These are phyloP conservation scores for Parnassius glacialis DNA, from an alignment of 2,888 invertebrate species.

Conservation along the genomic window DNA sequence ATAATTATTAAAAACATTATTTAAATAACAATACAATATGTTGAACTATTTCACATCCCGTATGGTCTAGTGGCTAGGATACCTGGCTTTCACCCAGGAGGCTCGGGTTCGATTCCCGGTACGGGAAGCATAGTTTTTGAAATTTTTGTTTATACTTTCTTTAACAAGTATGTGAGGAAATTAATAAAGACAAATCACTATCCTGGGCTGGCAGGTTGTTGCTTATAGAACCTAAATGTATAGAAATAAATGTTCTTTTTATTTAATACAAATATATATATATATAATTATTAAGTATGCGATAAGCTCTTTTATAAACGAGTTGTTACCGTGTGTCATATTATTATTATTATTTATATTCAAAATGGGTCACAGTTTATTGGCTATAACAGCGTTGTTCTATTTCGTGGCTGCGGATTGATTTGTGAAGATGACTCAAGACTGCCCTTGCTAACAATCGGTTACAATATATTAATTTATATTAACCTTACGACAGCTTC, in stretches of 20 bases:
- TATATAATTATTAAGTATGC: too few relatives aligned
- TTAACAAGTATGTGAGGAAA: neutral
- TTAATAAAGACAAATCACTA: neutral
- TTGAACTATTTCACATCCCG: constrained; percentile 2
- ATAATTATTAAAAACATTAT: too few relatives aligned
- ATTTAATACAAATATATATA: too few relatives aligned
- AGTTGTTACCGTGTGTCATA: too few relatives aligned
- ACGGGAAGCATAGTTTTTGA: constrained; percentile 34
- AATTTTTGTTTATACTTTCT: neutral
- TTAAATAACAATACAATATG: too few relatives aligned
- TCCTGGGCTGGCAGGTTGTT: too few relatives aligned
- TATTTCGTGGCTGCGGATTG: constrained; percentile 11
- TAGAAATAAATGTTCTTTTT: too few relatives aligned
- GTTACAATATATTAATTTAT: constrained; percentile 5
- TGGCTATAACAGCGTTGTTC: neutral
- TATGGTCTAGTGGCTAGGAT: constrained; percentile 85
- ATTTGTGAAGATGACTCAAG: constrained; percentile 14
- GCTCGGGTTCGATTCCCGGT: constrained; percentile 87
- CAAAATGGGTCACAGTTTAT: constrained; percentile 3
- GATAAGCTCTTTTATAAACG: too few relatives aligned
- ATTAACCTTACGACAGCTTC: constrained; percentile 2
- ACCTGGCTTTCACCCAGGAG: constrained; percentile 86
- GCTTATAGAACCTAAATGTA: too few relatives aligned
- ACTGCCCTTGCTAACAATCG: constrained; percentile 9
- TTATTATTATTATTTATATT: neutral